Base-by-base conservation (phyloP, 2,797 vertebrate species). In the Phrynocephalus forsythii region DNA sequence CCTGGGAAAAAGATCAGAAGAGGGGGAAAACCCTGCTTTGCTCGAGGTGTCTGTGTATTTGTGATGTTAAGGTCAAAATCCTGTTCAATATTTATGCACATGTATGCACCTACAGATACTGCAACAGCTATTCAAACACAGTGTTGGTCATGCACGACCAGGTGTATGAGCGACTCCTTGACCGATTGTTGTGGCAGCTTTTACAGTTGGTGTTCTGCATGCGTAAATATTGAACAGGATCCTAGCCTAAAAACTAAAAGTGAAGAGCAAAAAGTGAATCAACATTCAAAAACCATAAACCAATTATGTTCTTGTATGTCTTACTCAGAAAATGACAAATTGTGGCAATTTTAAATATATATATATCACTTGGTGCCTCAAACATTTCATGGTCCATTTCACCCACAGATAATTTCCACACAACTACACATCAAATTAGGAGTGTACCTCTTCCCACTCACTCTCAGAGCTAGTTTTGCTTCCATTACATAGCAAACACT, bases 361-460 rank as follows among this genome's bases (percentile, higher is more conserved):
- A 79, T 48, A 77, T 60, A 52, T 66, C 20, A 48, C 26, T 52
- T 60, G 22, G 50, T 83, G 66, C 44, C 33, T 38, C 22, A 56
- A 79, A 79, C 67, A 84, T 84, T 88, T 88, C 82, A 79, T 71
- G 68, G 76, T 88, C 82, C 72, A 79, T 84, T 88, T 79, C 68
- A 26, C 68, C 48, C 44, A 24, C 26, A 28, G 68, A 88, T 88
- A 71, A 84, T 88, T 84, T 88, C 82, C 76, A 33, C 68, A 67
- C 76, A 84, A 88, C 79, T 88, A 82, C 87, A 60, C 87, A 84
- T 72, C 76, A 84, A 66, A 88, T 88, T 79, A 88, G 52, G 78
- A 79, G 52, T 9, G 11, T 38, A 60, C 71, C 24, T 78, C 33
- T 83, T 86, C 75, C 52, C 8, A 20, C 87, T 63, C 76, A 44